Evolutionary conservation across 2,797 vertebrate genomes (phyloP).

Genomic region (Luscinia luscinia): DNA sequence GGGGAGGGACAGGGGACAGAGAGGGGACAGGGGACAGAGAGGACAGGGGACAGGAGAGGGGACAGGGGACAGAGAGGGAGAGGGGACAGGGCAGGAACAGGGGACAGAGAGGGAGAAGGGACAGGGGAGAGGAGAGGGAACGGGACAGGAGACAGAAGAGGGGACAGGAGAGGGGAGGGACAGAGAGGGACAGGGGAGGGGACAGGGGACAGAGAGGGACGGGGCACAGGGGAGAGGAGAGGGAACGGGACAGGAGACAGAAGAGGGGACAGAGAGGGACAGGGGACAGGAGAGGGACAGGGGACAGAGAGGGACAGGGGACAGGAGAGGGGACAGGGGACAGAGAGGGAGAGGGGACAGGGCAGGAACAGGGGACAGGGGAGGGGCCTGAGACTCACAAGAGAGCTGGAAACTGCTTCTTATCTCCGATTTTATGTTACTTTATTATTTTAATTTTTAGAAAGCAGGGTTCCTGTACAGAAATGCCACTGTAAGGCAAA

Average conservation of each 20-base stretch:
- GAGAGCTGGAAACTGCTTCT: background rate
- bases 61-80: too few species aligned
- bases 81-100: background rate
- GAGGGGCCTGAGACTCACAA: background rate
- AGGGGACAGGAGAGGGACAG: too few species aligned
- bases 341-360: background rate
- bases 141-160: too few species aligned
- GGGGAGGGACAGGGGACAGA: too few species aligned
- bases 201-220: background rate
- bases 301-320: background rate
- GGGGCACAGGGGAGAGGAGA: background rate
- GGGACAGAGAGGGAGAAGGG: too few species aligned
- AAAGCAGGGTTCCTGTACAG: background rate
- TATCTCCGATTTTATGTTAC: background rate
- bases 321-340: too few species aligned
- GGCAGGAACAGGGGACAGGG: background rate
- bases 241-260: background rate
- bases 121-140: background rate
- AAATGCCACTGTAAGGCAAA: background rate
- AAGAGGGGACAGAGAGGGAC: background rate
- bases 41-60: background rate
- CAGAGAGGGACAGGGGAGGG: background rate
- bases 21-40: too few species aligned
- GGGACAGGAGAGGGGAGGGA: too few species aligned
- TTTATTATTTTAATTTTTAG: background rate